phyloP scores from a whole-genome alignment of 2,113 vertebrate genomes.

The Ophiodon elongatus region DNA sequence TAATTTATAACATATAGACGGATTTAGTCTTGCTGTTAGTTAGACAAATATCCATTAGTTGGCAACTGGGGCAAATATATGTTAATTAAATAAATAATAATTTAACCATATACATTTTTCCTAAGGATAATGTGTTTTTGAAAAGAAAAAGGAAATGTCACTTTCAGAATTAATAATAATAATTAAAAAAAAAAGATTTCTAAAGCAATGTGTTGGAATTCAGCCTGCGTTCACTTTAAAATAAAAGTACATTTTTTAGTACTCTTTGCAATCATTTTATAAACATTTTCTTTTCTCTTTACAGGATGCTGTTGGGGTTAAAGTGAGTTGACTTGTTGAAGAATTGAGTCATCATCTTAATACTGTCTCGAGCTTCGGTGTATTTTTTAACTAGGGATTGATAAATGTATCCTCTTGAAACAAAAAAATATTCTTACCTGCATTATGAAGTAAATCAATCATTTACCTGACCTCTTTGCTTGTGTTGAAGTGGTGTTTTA shows the following conservation, averaged over 20 bases:
- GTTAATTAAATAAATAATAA: neutral
- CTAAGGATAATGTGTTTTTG: neutral
- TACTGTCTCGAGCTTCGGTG: neutral
- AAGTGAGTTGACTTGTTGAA: neutral
- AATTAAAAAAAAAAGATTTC: too few relatives aligned
- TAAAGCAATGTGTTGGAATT: neutral
- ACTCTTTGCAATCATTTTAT: too few relatives aligned
- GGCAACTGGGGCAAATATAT: neutral
- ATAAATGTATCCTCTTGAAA: neutral
- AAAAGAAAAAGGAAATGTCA: neutral
- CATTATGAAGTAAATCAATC: neutral
- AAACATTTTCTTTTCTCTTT: slow-evolving; percentile 17
- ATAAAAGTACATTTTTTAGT: neutral
- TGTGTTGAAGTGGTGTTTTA: neutral
- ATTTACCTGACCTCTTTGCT: too few relatives aligned
- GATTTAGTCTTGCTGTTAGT: too few relatives aligned
- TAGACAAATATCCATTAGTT: too few relatives aligned
- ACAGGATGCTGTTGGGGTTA: neutral
- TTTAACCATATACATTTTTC: neutral
- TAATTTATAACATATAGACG: neutral
- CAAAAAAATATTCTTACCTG: neutral
- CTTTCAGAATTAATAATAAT: too few relatives aligned
- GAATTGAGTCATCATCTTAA: neutral
- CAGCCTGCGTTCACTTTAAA: neutral
- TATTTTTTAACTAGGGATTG: neutral